These are phyloP conservation scores for Chroicocephalus ridibundus DNA, from an alignment of 2,113 vertebrate species.

Conservation along the genomic window DNA sequence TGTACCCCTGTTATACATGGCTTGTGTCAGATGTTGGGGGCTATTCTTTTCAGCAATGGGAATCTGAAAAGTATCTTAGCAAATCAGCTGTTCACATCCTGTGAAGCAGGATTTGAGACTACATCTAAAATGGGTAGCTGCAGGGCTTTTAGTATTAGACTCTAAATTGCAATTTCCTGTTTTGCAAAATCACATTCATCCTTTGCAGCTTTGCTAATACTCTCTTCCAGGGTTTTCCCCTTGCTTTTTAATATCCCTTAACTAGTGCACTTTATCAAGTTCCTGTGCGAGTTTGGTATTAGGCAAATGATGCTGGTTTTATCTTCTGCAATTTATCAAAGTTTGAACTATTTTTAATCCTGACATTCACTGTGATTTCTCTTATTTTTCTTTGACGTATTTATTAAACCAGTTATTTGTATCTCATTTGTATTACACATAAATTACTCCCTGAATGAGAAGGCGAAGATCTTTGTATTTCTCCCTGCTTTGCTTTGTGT, in stretches of 20 bases:
- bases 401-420: conserved; percentile 6
- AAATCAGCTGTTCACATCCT: not conserved
- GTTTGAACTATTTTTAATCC: not conserved
- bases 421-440: not conserved
- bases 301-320: not conserved
- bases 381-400: not conserved
- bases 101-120: conserved; percentile 11
- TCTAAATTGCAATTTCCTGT: conserved; percentile 46
- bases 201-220: not conserved
- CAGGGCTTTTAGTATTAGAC: conserved; percentile 20
- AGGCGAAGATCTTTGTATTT: not conserved
- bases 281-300: not conserved
- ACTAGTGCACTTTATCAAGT: not conserved
- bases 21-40: not conserved
- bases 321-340: not conserved
- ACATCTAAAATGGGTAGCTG: not conserved
- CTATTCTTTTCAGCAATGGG: not conserved
- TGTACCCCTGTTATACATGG: not conserved
- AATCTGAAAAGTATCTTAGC: not conserved
- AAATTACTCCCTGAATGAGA: not conserved
- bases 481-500: not conserved
- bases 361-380: not conserved
- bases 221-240: not conserved
- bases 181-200: conserved; percentile 3
- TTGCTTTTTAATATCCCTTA: not conserved